Conservation (phyloP, 2,113 vertebrate genomes). For the Falcunculus frontatus region DNA sequence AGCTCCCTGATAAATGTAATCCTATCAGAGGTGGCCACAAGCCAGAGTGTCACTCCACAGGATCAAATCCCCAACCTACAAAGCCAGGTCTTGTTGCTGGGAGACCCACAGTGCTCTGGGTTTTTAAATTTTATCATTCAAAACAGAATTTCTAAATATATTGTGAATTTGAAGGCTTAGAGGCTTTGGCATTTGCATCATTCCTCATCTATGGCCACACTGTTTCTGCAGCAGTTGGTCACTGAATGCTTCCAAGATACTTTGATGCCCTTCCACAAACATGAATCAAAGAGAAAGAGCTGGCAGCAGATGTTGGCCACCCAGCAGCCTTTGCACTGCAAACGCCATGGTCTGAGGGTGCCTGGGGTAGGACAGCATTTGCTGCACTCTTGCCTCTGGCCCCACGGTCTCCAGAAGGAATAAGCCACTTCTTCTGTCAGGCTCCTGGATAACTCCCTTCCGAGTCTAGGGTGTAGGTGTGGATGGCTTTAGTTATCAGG, state of each 20-base stretch:
- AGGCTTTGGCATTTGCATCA: not conserved
- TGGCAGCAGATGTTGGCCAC: not conserved
- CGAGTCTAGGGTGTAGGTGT: rapidly evolving
- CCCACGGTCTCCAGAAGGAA: not conserved
- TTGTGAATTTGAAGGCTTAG: not conserved
- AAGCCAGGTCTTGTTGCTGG: not conserved
- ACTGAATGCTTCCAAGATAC: rapidly evolving
- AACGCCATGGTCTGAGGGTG: rapidly evolving
- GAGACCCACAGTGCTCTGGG: not conserved
- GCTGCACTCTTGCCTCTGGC: not conserved
- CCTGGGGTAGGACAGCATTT: not conserved
- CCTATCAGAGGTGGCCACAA: not conserved
- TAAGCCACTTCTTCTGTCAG: not conserved
- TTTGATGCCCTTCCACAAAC: not conserved
- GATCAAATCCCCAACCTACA: not conserved
- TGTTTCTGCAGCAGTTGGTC: not conserved
- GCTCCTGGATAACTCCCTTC: not conserved
- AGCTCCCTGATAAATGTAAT: not conserved
- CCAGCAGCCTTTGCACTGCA: not conserved
- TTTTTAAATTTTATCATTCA: not conserved
- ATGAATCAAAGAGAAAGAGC: rapidly evolving
- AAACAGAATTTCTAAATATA: not conserved
- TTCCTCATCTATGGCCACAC: not conserved
- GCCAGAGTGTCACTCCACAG: not conserved
- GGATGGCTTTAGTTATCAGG: not conserved